Evolutionary conservation across 1,140 invertebrate genomes (phyloP), one percentile per base, ranked within the genome.

Genomic region (Eurosta solidaginis): DNA sequence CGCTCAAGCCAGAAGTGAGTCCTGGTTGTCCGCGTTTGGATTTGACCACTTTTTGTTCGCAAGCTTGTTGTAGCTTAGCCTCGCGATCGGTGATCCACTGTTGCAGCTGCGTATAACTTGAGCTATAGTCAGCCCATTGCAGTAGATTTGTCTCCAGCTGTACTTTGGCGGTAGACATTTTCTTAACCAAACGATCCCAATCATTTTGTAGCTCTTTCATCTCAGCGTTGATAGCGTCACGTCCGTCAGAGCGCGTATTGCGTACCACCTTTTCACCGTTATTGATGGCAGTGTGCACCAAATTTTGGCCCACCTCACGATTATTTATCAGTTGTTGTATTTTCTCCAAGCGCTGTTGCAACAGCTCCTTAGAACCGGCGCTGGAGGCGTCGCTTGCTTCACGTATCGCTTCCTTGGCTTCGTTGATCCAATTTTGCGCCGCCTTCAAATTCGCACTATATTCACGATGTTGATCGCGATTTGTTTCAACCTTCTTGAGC

Each of bases 61-160:
- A 95, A 12, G 97, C 94, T 90, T 97, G 94, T 89, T 97, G 95
- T n/a, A 98, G 87, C 89, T 97, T 96, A 0, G 95, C 94, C 89
- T 98, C 96, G 80, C 96, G 92, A 82, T 98, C 97, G 45, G 92
- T 94, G n/a, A 99, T 95, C 96, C 97, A 98, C 90, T 97, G 94
- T 85, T 97, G 93, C 5, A 98, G 88, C 83, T 97, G 96, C 14
- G 94, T 93, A 81, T 96, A 96, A 20, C 95, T 96, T 25, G 95
- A 96, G 84, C 94, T 96, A 85, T 97, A 97, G 86, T 97, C 96
- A n/a, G 96, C 95, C 96, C 96, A 97, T 91, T 97, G 96, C 1
- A 98, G 88, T 9, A 98, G 89, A 84, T 93, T 94, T 0, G 96
- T 97, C 88, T 99, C 97, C 22, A 98, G 87, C 82, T 96, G 93